Evolutionary conservation across 2,888 invertebrate species (phyloP), one percentile per base, ranked within the genome.

Genomic region (Quadriops clusia): DNA sequence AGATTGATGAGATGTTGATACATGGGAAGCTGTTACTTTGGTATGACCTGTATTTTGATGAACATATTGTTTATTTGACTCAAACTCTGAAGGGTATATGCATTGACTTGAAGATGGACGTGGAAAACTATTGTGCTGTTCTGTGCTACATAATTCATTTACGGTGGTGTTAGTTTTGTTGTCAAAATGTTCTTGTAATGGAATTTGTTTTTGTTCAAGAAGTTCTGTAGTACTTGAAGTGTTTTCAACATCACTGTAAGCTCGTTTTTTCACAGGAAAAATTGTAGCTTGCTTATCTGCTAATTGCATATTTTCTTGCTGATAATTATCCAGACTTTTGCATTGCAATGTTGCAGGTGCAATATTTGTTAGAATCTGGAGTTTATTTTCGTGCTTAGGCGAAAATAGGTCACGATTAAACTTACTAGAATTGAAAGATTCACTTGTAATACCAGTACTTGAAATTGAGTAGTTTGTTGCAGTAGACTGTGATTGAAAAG

Each of bases 211-310:
- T 23, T 39, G 36, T 5, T 28, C 17, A 9, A 30, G 5, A 34
- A 32, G 17, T 33, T 33, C 2, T 23, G 22, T 5, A 29, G 21
- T 13, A 34, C 20, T 18, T 30, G 39, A 17, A 29, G 21, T 17
- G 38, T 23, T n/a, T 12, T 61, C 58, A 12, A 41, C 47, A 44
- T 73, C 73, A 49, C 64, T 71, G 41, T 74, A 75, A 17, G 64
- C 66, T 21, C 76, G 61, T 49, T 76, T 76, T 49, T 76, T 76
- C 18, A 75, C 73, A 6, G 75, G 75, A 46, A 71, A 75, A 14
- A 68, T 54, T 10, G 67, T 47, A 23, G 59, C 21, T 16, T 38
- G 41, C 23, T 43, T 38, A 18, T 41, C 39, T 59, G 13, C 55
- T 34, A 25, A 28, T 29, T 28, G 39, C 22, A 15, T 30, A 16